Conservation (phyloP, 2,113 vertebrate species). For the Merops nubicus region DNA sequence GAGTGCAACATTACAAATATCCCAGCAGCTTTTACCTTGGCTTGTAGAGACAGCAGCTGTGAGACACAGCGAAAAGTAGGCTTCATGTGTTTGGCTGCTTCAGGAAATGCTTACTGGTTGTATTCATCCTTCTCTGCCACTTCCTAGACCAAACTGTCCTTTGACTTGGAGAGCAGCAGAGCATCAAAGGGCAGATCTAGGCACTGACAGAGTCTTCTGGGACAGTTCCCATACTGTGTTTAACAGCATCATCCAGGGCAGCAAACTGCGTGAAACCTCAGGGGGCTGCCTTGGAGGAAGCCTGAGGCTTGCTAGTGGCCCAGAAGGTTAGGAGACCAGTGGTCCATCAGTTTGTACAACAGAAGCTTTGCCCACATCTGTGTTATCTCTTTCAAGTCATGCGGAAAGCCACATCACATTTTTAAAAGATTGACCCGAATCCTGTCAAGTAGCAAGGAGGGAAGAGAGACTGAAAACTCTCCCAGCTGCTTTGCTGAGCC, state of each 20-base stretch:
- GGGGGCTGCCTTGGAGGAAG: not conserved
- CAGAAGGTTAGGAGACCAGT: not conserved
- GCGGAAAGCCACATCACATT: not conserved
- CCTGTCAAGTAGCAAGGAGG: not conserved
- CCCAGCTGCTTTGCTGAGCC: not conserved
- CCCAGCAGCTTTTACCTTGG: not conserved
- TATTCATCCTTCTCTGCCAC: not conserved
- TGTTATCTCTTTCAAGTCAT: not conserved
- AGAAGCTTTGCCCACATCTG: not conserved
- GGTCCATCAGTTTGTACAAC: not conserved
- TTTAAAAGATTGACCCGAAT: not conserved
- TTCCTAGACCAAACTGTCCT: not conserved
- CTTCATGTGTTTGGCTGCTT: not conserved
- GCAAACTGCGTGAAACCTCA: not conserved
- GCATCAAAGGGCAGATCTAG: not conserved
- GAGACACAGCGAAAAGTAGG: not conserved
- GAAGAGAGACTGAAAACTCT: not conserved
- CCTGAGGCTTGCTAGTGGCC: not conserved
- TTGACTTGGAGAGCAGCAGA: not conserved
- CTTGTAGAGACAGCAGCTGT: not conserved
- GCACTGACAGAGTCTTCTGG: not conserved
- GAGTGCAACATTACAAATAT: not conserved
- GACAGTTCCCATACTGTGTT: not conserved
- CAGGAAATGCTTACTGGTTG: not conserved
- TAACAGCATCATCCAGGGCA: not conserved